Evolutionary conservation across 2,888 invertebrate species (phyloP), one percentile per base, ranked within the genome.

Genomic region (Pollenia angustigena): DNA sequence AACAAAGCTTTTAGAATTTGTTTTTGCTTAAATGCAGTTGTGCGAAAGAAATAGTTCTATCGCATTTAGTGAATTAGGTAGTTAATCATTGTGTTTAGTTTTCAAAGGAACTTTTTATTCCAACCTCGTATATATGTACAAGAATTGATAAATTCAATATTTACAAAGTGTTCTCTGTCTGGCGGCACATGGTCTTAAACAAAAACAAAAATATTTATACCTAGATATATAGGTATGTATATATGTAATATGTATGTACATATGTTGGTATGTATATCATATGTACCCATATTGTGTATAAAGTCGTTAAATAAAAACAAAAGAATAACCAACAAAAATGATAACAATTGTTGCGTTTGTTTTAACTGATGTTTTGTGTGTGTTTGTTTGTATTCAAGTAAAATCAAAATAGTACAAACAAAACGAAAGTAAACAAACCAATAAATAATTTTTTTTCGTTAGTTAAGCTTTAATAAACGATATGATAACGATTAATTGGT

Each of bases 111-210:
- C 1, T 68, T 58, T 68, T 18, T 2, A 16, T 1, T 3, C 16
- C 6, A 18, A 18, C 66, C 48, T 56, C 60, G 69, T 60, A 44
- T 32, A 23, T 1, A 2, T 23, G 16, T 16, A 8, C 56, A 50
- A 14, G 46, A 50, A 58, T 52, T 81, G 54, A 48, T 56, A 62
- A 79, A 62, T 75, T 64, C 42, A 69, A 64, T 82, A 75, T 56
- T 64, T 50, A 74, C 79, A 40, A 79, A 85, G 62, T 62, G 71
- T 58, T 72, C 52, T 60, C 60, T 50, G 44, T 40, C n/a, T 81
- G 42, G 40, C 62, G 68, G 74, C 69, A 79, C 46, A 74, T 78
- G 62, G 82, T 62, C 32, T 72, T 62, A 32, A 48, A 48, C 69
- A 76, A 32, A 18, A n/a, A n/a, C n/a, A n/a, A n/a, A n/a, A n/a